A percentile compares a stretch with the other conserved stretches of the same genome.
Conservation (phyloP, 1,140 invertebrate species). For the Hydropsyche tenuis region DNA sequence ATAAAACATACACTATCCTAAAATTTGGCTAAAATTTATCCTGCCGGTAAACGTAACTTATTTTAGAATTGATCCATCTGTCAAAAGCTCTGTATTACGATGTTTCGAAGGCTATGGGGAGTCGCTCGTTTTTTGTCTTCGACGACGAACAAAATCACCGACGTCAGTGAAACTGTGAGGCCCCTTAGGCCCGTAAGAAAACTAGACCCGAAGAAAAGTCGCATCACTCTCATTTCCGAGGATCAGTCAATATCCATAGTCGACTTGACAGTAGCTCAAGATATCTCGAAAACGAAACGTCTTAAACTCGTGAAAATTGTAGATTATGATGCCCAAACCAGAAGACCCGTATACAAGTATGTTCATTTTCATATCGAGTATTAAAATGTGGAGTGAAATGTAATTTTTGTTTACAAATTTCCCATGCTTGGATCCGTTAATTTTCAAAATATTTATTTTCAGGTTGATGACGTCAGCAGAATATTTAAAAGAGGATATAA, state of each 20-base stretch:
- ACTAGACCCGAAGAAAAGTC: too few species aligned
- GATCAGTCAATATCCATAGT: slow-evolving; percentile 1
- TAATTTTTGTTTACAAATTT: neutral
- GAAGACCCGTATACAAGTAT: slow-evolving; percentile 30
- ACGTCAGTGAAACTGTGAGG: neutral
- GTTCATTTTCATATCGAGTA: neutral
- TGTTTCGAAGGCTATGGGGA: too few species aligned
- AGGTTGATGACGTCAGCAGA: slow-evolving; percentile 25
- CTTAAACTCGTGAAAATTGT: slow-evolving; percentile 29
- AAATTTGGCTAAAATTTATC: too few species aligned
- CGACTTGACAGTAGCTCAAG: slow-evolving; percentile 5
- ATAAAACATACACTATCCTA: too few species aligned
- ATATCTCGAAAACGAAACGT: slow-evolving; percentile 5
- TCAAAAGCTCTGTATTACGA: too few species aligned
- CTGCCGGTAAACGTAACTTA: too few species aligned
- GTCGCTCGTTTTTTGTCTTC: slow-evolving; percentile 45
- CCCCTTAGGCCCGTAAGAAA: neutral
- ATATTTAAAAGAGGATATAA: slow-evolving; percentile 11
- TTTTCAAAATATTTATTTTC: neutral
- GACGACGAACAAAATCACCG: too few species aligned
- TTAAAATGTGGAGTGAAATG: neutral
- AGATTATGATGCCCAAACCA: slow-evolving; percentile 28
- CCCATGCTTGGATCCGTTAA: too few species aligned
- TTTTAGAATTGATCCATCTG: too few species aligned
- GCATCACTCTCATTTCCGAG: slow-evolving; percentile 6